Evolutionary conservation across 1,140 invertebrate genomes (phyloP), one percentile per base, ranked within the genome.

Genomic region (Rhopalosiphum padi): DNA sequence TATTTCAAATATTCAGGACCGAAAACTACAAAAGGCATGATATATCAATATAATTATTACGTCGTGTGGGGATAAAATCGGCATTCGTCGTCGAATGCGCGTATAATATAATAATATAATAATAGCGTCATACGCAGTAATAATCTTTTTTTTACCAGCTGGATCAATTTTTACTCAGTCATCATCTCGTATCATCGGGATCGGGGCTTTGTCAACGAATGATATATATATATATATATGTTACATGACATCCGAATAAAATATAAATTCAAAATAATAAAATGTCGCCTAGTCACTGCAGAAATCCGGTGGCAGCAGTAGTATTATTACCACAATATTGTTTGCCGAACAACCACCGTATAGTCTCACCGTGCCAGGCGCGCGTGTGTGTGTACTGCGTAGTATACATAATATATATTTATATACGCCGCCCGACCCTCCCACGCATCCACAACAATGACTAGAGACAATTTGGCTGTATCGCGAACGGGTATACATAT

Each of bases 381-480:
- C 35, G 68, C 43, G 90, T 48, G 22, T n/a, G 90, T 91, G 55
- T 60, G 6, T 77, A 21, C 4, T n/a, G 60, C n/a, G 15, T 77
- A n/a, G 86, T 87, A 25, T 68, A 53, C 7, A 21, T 90, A 8
- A 22, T 82, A 35, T 35, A n/a, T 35, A 35, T 77, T 77, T 82
- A 82, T 55, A 35, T 90, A 30, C 30, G 15, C 43, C 11, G 43
- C 15, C n/a, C 48, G 48, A 85, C 91, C 68, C 91, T 83, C 77
- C 91, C 91, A 83, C 90, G 60, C 77, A 37, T 46, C n/a, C 43
- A 83, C 90, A 92, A 92, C 68, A 93, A 93, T 93, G 91, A 93
- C 91, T 93, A 30, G 68, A 93, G 91, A 93, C 91, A 55, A 93
- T 93, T 93, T n/a, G 77, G 48, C 82, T 86, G 89, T 90, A 89